Conservation (phyloP, 2,113 vertebrate genomes). For the Phalacrocorax brasilianus region DNA sequence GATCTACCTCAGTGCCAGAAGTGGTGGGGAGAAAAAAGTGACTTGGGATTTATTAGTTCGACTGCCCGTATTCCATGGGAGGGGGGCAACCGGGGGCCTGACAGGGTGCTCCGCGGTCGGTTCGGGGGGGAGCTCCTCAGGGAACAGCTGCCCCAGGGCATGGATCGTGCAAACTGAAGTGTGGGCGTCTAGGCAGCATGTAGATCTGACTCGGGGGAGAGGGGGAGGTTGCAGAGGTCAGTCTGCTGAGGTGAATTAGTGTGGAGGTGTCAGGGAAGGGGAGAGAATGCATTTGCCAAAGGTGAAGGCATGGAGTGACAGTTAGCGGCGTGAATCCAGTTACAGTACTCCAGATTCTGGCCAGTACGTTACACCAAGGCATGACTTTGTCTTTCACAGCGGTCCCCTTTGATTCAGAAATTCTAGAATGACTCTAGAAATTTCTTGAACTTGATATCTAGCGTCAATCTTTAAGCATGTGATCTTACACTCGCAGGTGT, state of each 20-base stretch:
- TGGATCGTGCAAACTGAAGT: neutral
- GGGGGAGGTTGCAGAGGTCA: neutral
- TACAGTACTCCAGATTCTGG: neutral
- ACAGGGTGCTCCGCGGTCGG: too few species aligned
- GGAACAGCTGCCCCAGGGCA: neutral
- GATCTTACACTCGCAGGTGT: neutral
- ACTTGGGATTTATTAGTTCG: neutral
- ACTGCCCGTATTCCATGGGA: neutral
- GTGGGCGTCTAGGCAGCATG: rapidly evolving
- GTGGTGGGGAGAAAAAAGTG: neutral
- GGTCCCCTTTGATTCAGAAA: neutral
- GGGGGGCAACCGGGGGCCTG: neutral
- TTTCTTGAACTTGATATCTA: neutral
- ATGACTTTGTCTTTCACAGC: neutral
- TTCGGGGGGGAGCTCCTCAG: neutral
- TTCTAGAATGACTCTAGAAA: neutral
- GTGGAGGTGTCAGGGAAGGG: neutral
- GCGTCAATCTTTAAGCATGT: neutral
- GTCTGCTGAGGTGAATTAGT: neutral
- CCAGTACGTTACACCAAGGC: neutral
- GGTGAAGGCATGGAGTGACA: neutral
- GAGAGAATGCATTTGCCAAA: neutral
- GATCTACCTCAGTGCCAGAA: neutral
- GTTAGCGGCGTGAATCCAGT: neutral
- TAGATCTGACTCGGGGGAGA: neutral